Base-by-base conservation (phyloP, 2,113 vertebrate species). In the Orycteropus afer region DNA sequence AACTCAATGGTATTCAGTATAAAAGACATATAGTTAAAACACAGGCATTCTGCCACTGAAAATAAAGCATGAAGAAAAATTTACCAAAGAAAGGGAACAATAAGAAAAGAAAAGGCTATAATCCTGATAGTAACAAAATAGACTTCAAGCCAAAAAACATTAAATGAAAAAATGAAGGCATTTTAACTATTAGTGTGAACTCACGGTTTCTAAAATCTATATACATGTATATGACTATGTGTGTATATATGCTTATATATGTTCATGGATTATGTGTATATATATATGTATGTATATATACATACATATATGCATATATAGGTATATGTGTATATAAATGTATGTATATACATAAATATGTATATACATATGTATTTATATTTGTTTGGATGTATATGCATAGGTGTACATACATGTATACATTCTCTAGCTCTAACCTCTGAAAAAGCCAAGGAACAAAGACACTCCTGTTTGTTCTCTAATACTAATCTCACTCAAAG, bases 281-380 rank as follows among this genome's bases (percentile, higher is more conserved):
- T 71, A 13, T 81, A 89, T 53, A 37, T 61, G 27, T 55, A 40
- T 2, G 7, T 29, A 86, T 9, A 67, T 86, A 51, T 10, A 84
- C 23, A 49, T 74, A 22, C 0, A 0, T 0, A 0, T 47, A 23
- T 87, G 51, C 59, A 81, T 65, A 55, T 94, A 86, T 37, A 15
- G 53, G 59, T 74, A 71, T 88, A 81, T 85, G 7, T 53, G 95
- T 89, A 73, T 76, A 86, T 89, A 94, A 63, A 57, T n/a, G n/a
- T 71, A 65, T 86, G 90, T 86, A 7, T 67, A 92, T 90, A 55
- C 77, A 82, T 88, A 93, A 63, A 53, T 47, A 34, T 4, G 0
- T 86, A 51, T 86, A 61, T 94, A 90, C 11, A 88, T 96, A 55
- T 25, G 7, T n/a, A 53, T 53, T 11, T 53, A 53, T 53, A n/a